Evolutionary conservation across 1,140 invertebrate species (phyloP).

Genomic region (Formica exsecta): DNA sequence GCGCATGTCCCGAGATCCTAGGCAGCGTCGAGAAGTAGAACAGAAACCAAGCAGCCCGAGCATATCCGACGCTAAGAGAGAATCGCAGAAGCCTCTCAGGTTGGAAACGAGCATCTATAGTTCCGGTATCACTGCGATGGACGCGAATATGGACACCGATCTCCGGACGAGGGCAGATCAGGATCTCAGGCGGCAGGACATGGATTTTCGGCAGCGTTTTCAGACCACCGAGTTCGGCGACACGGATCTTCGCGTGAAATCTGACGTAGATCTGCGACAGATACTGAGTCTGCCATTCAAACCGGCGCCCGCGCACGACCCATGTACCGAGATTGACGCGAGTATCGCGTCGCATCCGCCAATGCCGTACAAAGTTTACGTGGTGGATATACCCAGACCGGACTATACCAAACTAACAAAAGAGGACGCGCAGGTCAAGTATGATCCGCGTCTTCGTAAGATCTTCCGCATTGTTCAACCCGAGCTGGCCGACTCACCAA

Average conservation of each 20-base stretch:
- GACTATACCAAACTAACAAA: slow-evolving; percentile 91
- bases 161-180: slow-evolving; percentile 82
- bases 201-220: slow-evolving; percentile 88
- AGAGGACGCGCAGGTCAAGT: slow-evolving; percentile 90
- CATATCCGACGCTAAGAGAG: slow-evolving; percentile 78
- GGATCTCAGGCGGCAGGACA: slow-evolving; percentile 85
- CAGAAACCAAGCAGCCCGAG: slow-evolving; percentile 68
- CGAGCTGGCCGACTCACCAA: slow-evolving; percentile 85
- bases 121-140: slow-evolving; percentile 82
- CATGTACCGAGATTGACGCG: slow-evolving; percentile 94
- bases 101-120: slow-evolving; percentile 85
- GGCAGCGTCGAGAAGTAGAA: slow-evolving; percentile 71
- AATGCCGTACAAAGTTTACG: slow-evolving; percentile 89
- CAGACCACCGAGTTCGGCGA: slow-evolving; percentile 81
- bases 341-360: slow-evolving; percentile 92
- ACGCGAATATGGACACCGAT: slow-evolving; percentile 82
- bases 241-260: slow-evolving; percentile 85
- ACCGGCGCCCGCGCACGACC: slow-evolving; percentile 91
- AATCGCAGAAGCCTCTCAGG: slow-evolving; percentile 76
- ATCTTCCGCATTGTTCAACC: slow-evolving; percentile 89
- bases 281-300: slow-evolving; percentile 91
- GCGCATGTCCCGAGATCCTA: slow-evolving; percentile 80
- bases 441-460: slow-evolving; percentile 91
- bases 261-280: slow-evolving; percentile 91
- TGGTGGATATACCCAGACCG: slow-evolving; percentile 90